A percentile compares a stretch with the other conserved stretches of the same genome.
These are phyloP conservation scores for Selene dorsalis DNA, from an alignment of 2,797 vertebrate species.

Conservation along the genomic window DNA sequence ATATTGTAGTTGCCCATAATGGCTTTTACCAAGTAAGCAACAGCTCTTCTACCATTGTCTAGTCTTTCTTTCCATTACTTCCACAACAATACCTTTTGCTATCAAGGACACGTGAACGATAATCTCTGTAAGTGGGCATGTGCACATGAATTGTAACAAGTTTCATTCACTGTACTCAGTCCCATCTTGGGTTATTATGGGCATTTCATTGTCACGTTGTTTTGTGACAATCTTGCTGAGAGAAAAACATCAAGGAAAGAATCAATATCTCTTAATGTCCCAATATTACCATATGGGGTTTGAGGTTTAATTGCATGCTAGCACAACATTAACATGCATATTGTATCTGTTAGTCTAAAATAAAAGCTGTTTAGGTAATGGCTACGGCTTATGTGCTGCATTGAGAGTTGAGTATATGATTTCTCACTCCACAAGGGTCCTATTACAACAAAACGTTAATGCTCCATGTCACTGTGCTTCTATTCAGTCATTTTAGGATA, in stretches of 20 bases:
- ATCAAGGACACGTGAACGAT: neutral
- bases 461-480: constrained; percentile 72
- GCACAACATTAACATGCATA: constrained; percentile 5
- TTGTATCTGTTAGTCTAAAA: constrained; percentile 6
- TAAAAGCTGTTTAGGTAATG: constrained; percentile 14
- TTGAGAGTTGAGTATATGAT: constrained; percentile 35
- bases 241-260: neutral
- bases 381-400: constrained; percentile 21
- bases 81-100: neutral
- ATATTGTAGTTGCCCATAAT: neutral
- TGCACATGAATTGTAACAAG: neutral
- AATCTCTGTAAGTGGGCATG: constrained; percentile 8
- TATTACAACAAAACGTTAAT: constrained; percentile 68
- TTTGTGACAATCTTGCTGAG: constrained; percentile 10
- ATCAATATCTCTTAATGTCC: neutral
- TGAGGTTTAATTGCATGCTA: constrained; percentile 11
- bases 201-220: constrained; percentile 21
- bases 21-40: too few species aligned
- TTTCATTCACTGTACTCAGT: neutral
- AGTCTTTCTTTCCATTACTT: neutral
- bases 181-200: constrained; percentile 12
- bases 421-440: constrained; percentile 59
- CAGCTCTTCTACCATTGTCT: neutral
- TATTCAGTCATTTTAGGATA: constrained; percentile 78
- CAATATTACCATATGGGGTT: constrained; percentile 4